Evolutionary conservation across 2,888 invertebrate genomes (phyloP), one percentile per base, ranked within the genome.

Genomic region (Brenthis hecate): DNA sequence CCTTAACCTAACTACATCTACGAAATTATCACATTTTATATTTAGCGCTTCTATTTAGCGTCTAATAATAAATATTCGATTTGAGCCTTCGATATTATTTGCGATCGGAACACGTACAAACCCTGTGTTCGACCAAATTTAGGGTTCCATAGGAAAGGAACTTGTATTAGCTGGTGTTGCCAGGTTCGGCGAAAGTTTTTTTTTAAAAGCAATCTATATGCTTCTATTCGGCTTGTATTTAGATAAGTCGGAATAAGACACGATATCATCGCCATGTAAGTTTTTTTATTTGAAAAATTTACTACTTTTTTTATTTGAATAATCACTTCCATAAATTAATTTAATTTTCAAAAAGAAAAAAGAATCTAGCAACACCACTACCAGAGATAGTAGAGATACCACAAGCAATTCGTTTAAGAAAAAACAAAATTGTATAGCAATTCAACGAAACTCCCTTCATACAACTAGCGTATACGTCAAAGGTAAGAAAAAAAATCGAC

Each of bases 81-180:
- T 77, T 76, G 77, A 77, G 77, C 77, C 71, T 72, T 72, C 71
- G 72, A 68, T 72, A 73, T 65, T 64, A 62, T 65, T 66, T 66
- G 47, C 66, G 71, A 78, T 78, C 75, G 84, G 88, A 87, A 88
- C 88, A 89, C 85, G 82, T 80, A 69, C 68, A 74, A 14, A 83
- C 85, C 86, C 86, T 85, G 85, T 82, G 85, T 84, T 82, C 83
- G 72, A 75, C 68, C 72, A 73, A 74, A 43, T 68, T 48, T 23
- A 47, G 11, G 58, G 48, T 60, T 57, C 19, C 47, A 6, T 60
- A 48, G 47, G 3, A 43, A 8, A 43, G 58, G 11, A n/a, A 60
- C 47, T 60, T 48, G n/a, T n/a, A 3, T 6, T 14, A 28, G 47
- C n/a, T 13, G 36, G 23, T 60, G 57, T 55, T 53, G 65, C 56